phyloP scores from a whole-genome alignment of 2,113 vertebrate species.

The Daboia siamensis region DNA sequence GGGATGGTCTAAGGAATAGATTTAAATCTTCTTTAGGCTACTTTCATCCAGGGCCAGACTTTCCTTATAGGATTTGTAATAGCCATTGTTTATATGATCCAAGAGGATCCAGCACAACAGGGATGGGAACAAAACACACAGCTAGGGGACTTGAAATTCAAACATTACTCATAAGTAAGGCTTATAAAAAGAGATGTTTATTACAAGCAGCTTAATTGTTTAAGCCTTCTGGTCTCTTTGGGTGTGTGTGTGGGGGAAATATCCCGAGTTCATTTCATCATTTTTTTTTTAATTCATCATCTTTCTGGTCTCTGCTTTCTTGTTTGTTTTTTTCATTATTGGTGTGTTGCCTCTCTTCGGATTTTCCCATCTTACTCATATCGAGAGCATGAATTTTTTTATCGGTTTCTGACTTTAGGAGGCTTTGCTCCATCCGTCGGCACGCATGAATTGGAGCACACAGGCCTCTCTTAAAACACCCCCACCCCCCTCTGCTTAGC shows the following conservation, averaged over 20 bases:
- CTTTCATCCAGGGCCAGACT: background rate
- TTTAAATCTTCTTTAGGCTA: slow-evolving; percentile 48
- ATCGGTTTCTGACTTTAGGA: background rate
- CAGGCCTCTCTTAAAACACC: background rate
- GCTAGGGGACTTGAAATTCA: slow-evolving; percentile 48
- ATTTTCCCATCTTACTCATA: slow-evolving; percentile 37
- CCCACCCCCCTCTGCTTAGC: background rate
- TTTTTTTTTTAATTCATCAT: slow-evolving; percentile 17
- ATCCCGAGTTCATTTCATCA: slow-evolving; percentile 24
- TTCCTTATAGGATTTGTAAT: slow-evolving; percentile 39
- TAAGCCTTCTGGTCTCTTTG: slow-evolving; percentile 10
- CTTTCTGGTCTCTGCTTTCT: background rate
- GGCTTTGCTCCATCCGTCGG: fast-evolving
- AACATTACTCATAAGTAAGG: slow-evolving; percentile 36
- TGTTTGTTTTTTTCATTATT: background rate
- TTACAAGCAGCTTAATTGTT: slow-evolving; percentile 21
- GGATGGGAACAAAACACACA: slow-evolving; percentile 32
- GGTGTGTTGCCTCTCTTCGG: background rate
- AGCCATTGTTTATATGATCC: slow-evolving; percentile 18
- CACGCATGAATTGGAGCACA: background rate
- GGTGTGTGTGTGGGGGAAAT: background rate
- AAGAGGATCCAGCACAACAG: slow-evolving; percentile 21
- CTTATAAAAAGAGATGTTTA: background rate
- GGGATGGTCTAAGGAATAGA: slow-evolving; percentile 39
- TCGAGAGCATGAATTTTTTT: fast-evolving